A percentile compares a stretch with the other conserved stretches of the same genome.
These are phyloP conservation scores for Tolypeutes matacus DNA, from an alignment of 2,797 vertebrate genomes.

Conservation along the genomic window DNA sequence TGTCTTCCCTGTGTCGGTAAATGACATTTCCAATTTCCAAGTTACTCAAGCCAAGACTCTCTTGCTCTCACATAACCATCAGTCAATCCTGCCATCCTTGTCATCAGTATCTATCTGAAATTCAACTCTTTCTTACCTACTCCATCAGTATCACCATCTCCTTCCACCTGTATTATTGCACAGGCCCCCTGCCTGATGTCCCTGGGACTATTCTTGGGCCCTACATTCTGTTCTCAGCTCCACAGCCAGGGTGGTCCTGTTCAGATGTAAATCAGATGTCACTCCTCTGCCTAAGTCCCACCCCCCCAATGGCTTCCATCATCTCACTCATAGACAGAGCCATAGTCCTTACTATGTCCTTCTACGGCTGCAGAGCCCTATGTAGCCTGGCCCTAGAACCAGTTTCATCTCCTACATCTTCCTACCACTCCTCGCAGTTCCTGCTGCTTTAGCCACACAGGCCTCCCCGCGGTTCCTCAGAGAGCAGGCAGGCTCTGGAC, in stretches of 20 bases:
- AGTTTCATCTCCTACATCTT: background rate
- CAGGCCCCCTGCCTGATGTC: background rate
- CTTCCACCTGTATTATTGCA: background rate
- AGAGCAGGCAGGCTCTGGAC: background rate
- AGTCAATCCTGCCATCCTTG: background rate
- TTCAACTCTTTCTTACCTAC: background rate
- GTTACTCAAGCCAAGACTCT: constrained; percentile 1
- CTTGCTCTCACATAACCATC: background rate
- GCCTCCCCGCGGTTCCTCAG: no score
- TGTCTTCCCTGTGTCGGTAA: background rate
- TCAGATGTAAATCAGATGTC: background rate
- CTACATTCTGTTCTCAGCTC: background rate
- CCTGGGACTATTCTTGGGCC: background rate
- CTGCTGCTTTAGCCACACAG: background rate
- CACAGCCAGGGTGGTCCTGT: background rate
- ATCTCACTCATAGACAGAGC: background rate
- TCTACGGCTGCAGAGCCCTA: no score
- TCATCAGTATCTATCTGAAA: background rate
- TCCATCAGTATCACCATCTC: background rate
- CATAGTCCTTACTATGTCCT: background rate
- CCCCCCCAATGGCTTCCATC: background rate
- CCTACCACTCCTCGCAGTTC: background rate
- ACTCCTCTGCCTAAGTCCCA: background rate
- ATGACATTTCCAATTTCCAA: background rate
- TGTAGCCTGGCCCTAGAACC: background rate